phyloP scores from a whole-genome alignment of 2,888 invertebrate species.

The Drosophila helvetica region DNA sequence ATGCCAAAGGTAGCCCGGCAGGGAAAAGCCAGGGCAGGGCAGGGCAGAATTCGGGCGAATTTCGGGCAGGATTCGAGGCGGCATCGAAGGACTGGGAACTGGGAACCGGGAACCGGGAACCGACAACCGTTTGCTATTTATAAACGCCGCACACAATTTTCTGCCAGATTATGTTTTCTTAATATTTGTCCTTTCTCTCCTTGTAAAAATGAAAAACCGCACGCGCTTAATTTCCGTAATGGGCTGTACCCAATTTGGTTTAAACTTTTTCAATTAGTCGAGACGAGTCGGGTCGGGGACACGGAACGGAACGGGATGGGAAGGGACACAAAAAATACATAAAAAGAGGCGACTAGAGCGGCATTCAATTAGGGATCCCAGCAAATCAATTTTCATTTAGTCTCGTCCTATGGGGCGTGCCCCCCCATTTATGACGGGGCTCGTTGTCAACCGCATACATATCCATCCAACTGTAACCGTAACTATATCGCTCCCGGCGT shows the following conservation, averaged over 20 bases:
- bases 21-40: conserved; percentile 14
- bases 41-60: conserved; percentile 46
- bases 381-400: conserved; percentile 71
- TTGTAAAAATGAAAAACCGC: conserved; percentile 51
- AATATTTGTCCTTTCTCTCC: conserved; percentile 56
- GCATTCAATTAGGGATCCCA: conserved; percentile 64
- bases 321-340: conserved; percentile 35
- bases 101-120: neutral
- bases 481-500: conserved; percentile 51
- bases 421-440: conserved; percentile 39
- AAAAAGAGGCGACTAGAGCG: conserved; percentile 40
- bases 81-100: conserved; percentile 4
- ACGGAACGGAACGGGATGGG: conserved; percentile 22
- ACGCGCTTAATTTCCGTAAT: conserved; percentile 76
- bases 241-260: conserved; percentile 54
- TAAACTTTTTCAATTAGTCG: conserved; percentile 75
- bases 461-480: conserved; percentile 47
- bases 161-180: conserved; percentile 75
- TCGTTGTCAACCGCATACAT: conserved; percentile 26
- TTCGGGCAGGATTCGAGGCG: conserved; percentile 18
- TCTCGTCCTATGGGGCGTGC: conserved; percentile 13
- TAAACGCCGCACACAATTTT: conserved; percentile 70
- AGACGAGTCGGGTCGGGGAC: neutral
- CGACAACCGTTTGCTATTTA: conserved; percentile 61
- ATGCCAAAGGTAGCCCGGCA: conserved; percentile 70